Conservation (phyloP, 2,113 vertebrate species). For the Oxygymnocypris stewartii region DNA sequence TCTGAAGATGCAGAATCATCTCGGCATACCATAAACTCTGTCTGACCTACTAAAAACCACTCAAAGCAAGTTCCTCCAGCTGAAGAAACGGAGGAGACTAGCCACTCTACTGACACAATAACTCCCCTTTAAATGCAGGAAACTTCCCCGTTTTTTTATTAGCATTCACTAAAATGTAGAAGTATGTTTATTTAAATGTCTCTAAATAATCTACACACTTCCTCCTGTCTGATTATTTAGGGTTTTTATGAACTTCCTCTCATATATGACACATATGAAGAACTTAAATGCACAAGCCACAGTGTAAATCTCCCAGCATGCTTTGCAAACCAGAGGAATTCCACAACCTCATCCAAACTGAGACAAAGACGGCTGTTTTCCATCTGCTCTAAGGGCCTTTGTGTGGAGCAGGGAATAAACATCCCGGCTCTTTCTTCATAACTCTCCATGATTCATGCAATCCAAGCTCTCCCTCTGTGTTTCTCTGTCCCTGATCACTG, state of each 20-base stretch:
- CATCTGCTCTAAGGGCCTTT: background rate
- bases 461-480: background rate
- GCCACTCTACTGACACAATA: too few relatives aligned
- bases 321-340: background rate
- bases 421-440: background rate
- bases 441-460: background rate
- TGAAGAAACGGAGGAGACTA: slow-evolving; percentile 17
- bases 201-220: slow-evolving; percentile 1
- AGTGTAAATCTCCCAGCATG: background rate
- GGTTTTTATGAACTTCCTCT: too few relatives aligned
- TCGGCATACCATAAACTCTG: background rate
- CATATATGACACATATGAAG: background rate
- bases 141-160: background rate
- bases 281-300: background rate
- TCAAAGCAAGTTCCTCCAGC: slow-evolving; percentile 32
- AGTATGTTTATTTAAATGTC: background rate
- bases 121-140: background rate
- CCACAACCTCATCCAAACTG: background rate
- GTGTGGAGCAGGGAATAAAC: background rate
- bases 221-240: background rate
- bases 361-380: background rate
- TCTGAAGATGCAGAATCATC: slow-evolving; percentile 4
- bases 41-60: slow-evolving; percentile 34
- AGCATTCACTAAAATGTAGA: background rate
- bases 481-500: background rate